Evolutionary conservation across 2,797 vertebrate species (phyloP), one percentile per base, ranked within the genome.

Genomic region (Austrolebias charrua): DNA sequence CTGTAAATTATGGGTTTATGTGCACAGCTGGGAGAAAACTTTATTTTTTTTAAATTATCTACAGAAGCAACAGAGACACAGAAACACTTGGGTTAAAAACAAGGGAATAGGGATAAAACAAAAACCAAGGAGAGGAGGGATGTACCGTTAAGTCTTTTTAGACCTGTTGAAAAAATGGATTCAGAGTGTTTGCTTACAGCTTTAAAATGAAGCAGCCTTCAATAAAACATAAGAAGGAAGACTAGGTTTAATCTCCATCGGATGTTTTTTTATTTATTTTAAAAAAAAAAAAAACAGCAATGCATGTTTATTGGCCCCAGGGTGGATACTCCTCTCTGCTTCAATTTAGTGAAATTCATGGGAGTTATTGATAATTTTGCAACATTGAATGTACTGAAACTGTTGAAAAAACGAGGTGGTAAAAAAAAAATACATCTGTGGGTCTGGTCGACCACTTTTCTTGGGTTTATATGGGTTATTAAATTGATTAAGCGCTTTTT

Each of bases 1-100:
- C 54, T 71, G 55, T 80, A 70, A 82, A 82, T 89, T 78, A 76
- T 49, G 8, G 20, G 9, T 4, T 18, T 64, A 61, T 51, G 35
- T 13, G 56, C 55, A 73, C 74, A 58, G 24, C 51, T 18, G 73
- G 79, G 78, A 77, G 56, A 58, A 75, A 35, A 28, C 20, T 18
- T 20, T 28, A 16, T 35, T 38, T 14, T 38, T 14, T 54, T 59
- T 12, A 40, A 40, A 11, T 11, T 40, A 12, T 20, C 14, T 19
- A 38, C 45, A 35, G 31, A 11, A 5, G 48, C 44, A 54, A 19
- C n/a, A 35, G 31, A 46, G 29, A 24, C 14, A 20, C 35, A 48
- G 15, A 59, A 59, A 47, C 12, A 47, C n/a, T 13, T 46, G 9
- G 46, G 43, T 13, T 8, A 55, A 55, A 55, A 24, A 13, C 40